Evolutionary conservation across 92 coral and sea anemone species (phyloP).

Genomic region (Actinernus sp.): DNA sequence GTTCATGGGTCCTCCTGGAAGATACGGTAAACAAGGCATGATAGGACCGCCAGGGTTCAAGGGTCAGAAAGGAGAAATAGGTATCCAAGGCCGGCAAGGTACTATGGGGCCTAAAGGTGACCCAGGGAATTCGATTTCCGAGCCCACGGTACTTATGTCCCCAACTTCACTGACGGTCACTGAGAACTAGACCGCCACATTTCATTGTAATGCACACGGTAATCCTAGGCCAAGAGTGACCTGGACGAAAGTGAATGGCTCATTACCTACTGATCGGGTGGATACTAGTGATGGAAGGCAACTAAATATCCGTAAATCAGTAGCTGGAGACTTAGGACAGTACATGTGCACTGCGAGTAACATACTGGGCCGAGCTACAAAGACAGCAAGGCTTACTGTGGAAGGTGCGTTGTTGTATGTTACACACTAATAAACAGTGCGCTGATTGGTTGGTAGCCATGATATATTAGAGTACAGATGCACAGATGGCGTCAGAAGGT

Average conservation of each 20-base stretch:
- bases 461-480: no score
- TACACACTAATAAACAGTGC: no score
- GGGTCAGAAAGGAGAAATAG: conserved; percentile 11
- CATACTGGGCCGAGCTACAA: conserved; percentile 30
- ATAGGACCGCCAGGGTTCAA: conserved; percentile 17
- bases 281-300: neutral
- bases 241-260: conserved; percentile 12
- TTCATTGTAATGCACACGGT: no score
- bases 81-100: conserved; percentile 14
- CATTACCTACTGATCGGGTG: neutral
- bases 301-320: conserved; percentile 2
- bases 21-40: conserved; percentile 9
- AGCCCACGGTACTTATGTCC: neutral
- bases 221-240: conserved; percentile 9
- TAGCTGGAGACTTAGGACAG: conserved; percentile 26
- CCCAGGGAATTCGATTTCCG: conserved; percentile 8
- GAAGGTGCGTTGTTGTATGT: conserved; percentile 21
- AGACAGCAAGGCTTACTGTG: conserved; percentile 8
- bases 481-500: no score
- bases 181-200: conserved; percentile 13
- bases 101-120: conserved; percentile 12
- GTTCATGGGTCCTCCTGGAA: conserved; percentile 1
- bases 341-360: conserved; percentile 55
- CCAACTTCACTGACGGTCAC: conserved; percentile 5
- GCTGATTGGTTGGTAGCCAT: no score